These are phyloP conservation scores for Aromia moschata DNA, from an alignment of 2,888 invertebrate genomes.

Conservation along the genomic window DNA sequence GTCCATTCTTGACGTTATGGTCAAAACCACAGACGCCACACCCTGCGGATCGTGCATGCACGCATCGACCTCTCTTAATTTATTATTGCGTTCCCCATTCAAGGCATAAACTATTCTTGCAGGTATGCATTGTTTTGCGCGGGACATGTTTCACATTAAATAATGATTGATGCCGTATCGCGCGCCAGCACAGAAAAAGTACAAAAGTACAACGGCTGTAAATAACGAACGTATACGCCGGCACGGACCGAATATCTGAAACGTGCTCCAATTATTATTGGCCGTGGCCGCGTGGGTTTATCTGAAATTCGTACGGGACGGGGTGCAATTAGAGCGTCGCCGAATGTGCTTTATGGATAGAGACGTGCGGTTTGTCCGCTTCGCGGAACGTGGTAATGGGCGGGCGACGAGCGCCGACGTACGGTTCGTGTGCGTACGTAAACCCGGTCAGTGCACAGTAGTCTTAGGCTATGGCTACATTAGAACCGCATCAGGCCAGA, in stretches of 20 bases:
- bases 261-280: slow-evolving; percentile 2
- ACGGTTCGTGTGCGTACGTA: no score
- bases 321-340: not conserved
- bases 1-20: not conserved
- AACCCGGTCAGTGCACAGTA: no score
- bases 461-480: no score
- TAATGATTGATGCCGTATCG: slow-evolving; percentile 8
- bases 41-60: slow-evolving; percentile 21
- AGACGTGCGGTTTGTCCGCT: no score
- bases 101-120: slow-evolving; percentile 14
- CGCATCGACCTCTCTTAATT: slow-evolving; percentile 23
- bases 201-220: slow-evolving; percentile 1
- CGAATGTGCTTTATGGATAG: not conserved
- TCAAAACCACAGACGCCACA: no score
- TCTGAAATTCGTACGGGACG: not conserved
- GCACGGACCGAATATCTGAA: slow-evolving; percentile 3
- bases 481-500: no score
- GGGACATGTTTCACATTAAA: slow-evolving; percentile 26
- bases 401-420: no score
- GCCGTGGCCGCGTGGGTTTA: not conserved
- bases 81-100: slow-evolving; percentile 22
- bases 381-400: no score
- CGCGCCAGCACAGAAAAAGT: no score
- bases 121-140: slow-evolving; percentile 21
- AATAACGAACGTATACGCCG: not conserved